phyloP scores from a whole-genome alignment of 2,797 vertebrate species.

The Notolepis coatsorum region DNA sequence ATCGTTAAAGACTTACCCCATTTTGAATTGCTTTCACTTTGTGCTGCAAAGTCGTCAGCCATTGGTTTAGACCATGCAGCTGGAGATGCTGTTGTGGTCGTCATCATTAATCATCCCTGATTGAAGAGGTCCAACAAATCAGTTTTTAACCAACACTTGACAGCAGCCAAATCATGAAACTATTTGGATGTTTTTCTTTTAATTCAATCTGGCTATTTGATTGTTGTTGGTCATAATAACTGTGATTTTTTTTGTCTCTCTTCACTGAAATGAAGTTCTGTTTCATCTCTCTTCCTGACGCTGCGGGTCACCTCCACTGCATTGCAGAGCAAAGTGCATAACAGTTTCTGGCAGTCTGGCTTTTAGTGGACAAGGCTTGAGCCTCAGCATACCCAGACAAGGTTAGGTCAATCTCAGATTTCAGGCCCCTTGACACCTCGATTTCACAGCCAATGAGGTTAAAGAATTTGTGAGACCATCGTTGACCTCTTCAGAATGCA shows the following conservation, averaged over 20 bases:
- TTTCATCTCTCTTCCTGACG: too few species aligned
- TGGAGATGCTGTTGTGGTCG: conserved; percentile 26
- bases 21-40: conserved; percentile 24
- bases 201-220: conserved; percentile 14
- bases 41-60: not conserved
- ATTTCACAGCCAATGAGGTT: conserved; percentile 35
- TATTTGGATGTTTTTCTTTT: too few species aligned
- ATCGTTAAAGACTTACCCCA: conserved; percentile 17
- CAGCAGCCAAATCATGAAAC: conserved; percentile 19
- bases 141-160: conserved; percentile 1
- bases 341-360: conserved; percentile 36
- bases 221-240: not conserved
- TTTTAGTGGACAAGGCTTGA: conserved; percentile 13
- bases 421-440: conserved; percentile 28
- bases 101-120: conserved; percentile 23
- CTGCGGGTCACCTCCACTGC: conserved; percentile 6
- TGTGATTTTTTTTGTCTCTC: not conserved
- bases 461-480: conserved; percentile 26
- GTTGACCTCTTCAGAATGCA: conserved; percentile 20
- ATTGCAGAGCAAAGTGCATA: conserved; percentile 47
- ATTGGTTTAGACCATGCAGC: conserved; percentile 5
- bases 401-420: not conserved
- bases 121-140: conserved; percentile 4
- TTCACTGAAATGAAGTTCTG: conserved; percentile 21
- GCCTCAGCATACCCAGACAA: conserved; percentile 22